These are phyloP conservation scores for Hetaerina americana DNA, from an alignment of 1,140 invertebrate species.

Conservation along the genomic window DNA sequence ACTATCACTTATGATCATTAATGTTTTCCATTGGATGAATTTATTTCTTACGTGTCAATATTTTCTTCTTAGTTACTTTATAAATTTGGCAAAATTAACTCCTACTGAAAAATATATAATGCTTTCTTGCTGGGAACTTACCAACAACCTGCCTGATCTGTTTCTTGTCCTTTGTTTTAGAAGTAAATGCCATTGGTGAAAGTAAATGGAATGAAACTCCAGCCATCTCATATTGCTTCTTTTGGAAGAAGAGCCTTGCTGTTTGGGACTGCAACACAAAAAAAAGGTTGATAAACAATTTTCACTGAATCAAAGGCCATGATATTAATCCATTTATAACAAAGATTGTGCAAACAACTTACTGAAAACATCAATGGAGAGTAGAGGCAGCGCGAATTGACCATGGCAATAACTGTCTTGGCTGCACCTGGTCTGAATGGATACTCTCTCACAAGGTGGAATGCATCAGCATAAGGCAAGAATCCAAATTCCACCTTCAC, in stretches of 20 bases:
- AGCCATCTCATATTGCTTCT: conserved; percentile 25
- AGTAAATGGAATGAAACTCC: conserved; percentile 30
- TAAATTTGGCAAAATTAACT: too few species aligned
- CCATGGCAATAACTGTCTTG: conserved; percentile 40
- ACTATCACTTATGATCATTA: too few species aligned
- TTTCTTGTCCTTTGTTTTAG: conserved; percentile 24
- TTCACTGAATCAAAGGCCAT: conserved; percentile 14
- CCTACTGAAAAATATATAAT: neutral
- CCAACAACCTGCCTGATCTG: conserved; percentile 34
- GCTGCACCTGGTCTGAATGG: conserved; percentile 44
- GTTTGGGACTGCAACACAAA: conserved; percentile 15
- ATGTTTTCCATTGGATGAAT: too few species aligned
- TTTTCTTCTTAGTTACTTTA: too few species aligned
- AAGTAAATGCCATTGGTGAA: conserved; percentile 27
- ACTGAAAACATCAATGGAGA: conserved; percentile 15
- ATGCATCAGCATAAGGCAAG: conserved; percentile 32
- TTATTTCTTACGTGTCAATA: too few species aligned
- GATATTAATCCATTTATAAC: conserved; percentile 1
- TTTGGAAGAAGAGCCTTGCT: conserved; percentile 22
- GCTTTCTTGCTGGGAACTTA: neutral
- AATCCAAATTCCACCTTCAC: conserved; percentile 25
- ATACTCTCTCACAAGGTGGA: conserved; percentile 39
- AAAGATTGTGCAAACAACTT: neutral
- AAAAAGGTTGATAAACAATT: conserved; percentile 23
- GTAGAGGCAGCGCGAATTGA: conserved; percentile 28